Base-by-base conservation (phyloP, 2,888 invertebrate species). In the Zele albiditarsus region DNA sequence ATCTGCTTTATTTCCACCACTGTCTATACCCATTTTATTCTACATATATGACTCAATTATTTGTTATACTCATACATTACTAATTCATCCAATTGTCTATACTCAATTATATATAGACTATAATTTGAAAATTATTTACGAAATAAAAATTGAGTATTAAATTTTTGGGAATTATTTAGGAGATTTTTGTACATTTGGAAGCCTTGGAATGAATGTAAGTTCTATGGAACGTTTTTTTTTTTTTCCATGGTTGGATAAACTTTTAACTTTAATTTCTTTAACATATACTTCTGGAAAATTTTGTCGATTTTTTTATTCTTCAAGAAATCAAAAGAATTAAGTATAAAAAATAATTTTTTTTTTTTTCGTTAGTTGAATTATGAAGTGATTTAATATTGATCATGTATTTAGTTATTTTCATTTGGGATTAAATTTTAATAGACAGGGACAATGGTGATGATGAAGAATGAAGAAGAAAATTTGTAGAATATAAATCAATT, bases 401-500 rank as follows among this genome's bases (percentile, higher is more conserved):
- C 16, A 14, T 1, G 6, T 31, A 38, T 38, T 38, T 12, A 2
- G 5, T 38, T 12, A 38, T 38, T 38, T 6, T 2, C 12, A 2
- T 38, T 12, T 27, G 28, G 60, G 25, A 2, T 16, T 60, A 14
- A 12, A 12, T 58, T 27, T n/a, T n/a, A n/a, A n/a, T n/a, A n/a
- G n/a, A n/a, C n/a, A 60, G 12, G 12, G 16, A 60, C 16, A 60
- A 16, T 27, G 60, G 16, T 33, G 28, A 31, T 20, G 31, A 31
- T 33, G 33, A 63, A 28, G 14, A 66, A 28, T 46, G 31, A 31
- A 68, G 28, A 20, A 63, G 16, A 27, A 16, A 27, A 16, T 49
- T 28, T 27, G 20, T 23, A 28, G 68, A 69, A 49, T 53, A 49
- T 69, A 53, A 63, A 63, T 63, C 63, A 63, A 63, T 63, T 63